Base-by-base conservation (phyloP, 2,113 vertebrate genomes). In the Barbus barbus region DNA sequence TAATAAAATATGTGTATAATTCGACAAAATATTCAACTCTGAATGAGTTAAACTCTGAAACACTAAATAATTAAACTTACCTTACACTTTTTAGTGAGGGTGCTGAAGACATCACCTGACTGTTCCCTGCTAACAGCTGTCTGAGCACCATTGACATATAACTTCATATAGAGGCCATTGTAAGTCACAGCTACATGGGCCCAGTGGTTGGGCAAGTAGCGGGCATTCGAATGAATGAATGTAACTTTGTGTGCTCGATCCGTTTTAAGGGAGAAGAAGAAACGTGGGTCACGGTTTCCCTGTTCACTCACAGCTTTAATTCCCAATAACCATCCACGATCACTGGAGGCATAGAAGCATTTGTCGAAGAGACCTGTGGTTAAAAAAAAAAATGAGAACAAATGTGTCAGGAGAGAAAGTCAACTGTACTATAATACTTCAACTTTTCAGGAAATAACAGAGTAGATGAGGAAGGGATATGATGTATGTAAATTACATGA, bases 201-300 rank as follows among this genome's bases (percentile, higher is more conserved):
- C 98, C 98, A 99, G 78, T 97, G 96, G 90, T 96, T 96, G 38
- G 97, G 96, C 87, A 95, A 89, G 92, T 99, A 99, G 91, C 92
- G 97, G 86, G 92, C 91, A 26, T 97, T 97, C 88, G 96, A 95
- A 86, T 94, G 93, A 86, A 99, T 96, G 87, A 95, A 96, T 89
- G 98, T 97, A 84, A 95, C 94, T 93, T 98, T 97, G 89, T 97
- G 96, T 84, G 98, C 98, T 81, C 98, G 96, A 89, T 99, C 98
- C 1, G 98, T 99, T 94, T 97, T 99, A 83, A 99, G 94, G 65
- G 97, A 98, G 94, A 99, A 99, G 93, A 98, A 99, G 94, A 97
- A 97, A 72, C 97, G 97, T n/a, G 98, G 97, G 87, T 99, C 97
- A 88, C 96, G 96, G 89, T 96, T 97, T 86, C 96, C 96, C 85